Base-by-base conservation (phyloP, 2,888 invertebrate species). In the Pedicia rivosa region DNA sequence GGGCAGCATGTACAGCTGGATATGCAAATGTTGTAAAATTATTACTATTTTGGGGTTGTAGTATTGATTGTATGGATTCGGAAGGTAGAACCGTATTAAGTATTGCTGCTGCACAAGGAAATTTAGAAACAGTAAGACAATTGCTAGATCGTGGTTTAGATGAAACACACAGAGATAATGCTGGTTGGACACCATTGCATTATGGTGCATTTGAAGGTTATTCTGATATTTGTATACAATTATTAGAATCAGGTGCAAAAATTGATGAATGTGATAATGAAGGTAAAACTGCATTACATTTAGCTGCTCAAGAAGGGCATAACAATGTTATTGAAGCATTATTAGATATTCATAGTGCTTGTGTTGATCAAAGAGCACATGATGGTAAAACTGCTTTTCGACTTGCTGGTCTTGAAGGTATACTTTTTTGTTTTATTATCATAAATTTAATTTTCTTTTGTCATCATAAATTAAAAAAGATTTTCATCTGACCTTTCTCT, bases 161-260 rank as follows among this genome's bases (percentile, higher is more conserved):
- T 50, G 86, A 86, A 49, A 83, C 83, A 42, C 86, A 86, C 52
- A 66, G 84, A 14, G 95, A 95, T 55, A 91, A 92, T 61, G 84
- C 87, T 0, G 94, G 95, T 0, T 95, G 94, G 95, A 94, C 95
- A 1, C 92, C 97, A 1, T 59, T 97, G 37, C 94, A 95, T 56
- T 94, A 95, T 55, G 82, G 94, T 0, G 87, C 94, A 10, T 94
- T 92, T 56, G 91, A 95, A 66, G 82, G 78, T 61, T 59, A 55
- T 45, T 55, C 56, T 31, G 60, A 62, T 41, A 58, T 62, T 38
- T 61, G 60, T 38, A 43, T 59, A 16, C 61, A 59, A 44, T 44
- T 62, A 20, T 60, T 91, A 1, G 88, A 90, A 52, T 84, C 86
- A 1, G 91, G 90, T 2, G 88, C 87, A 0, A 75, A 82, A 53